Conservation (phyloP, 2,113 vertebrate species). For the Vidua macroura region DNA sequence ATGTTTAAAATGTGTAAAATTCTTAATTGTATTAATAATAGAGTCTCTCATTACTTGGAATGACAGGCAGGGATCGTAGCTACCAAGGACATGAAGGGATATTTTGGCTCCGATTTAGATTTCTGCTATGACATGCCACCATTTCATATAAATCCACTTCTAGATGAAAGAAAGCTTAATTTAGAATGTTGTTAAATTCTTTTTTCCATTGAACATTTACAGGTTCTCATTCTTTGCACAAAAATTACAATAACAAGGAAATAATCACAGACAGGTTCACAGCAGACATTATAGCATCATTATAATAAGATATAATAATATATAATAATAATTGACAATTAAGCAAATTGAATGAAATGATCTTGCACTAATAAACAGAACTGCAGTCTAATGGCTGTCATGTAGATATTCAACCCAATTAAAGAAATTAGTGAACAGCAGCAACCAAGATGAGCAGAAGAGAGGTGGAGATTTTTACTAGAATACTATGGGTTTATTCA, state of each 20-base stretch:
- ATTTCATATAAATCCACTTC: neutral
- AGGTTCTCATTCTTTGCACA: neutral
- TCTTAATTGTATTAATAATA: neutral
- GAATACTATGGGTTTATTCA: neutral
- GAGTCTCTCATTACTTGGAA: neutral
- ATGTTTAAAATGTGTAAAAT: neutral
- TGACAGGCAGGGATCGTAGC: neutral
- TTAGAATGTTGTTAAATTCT: neutral
- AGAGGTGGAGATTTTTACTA: neutral
- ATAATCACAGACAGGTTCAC: neutral
- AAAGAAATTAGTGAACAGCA: neutral
- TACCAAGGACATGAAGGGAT: neutral
- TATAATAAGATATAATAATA: neutral
- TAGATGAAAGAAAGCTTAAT: neutral
- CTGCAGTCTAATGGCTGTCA: neutral
- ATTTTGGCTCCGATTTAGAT: neutral
- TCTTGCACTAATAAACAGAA: slow-evolving; percentile 22
- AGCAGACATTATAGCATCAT: neutral
- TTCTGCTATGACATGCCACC: neutral
- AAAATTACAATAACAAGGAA: neutral
- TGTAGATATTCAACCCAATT: neutral
- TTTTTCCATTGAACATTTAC: neutral
- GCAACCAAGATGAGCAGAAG: neutral
- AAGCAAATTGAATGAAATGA: slow-evolving; percentile 23
- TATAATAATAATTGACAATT: neutral